Evolutionary conservation across 1,140 invertebrate genomes (phyloP).

Genomic region (Battus philenor): DNA sequence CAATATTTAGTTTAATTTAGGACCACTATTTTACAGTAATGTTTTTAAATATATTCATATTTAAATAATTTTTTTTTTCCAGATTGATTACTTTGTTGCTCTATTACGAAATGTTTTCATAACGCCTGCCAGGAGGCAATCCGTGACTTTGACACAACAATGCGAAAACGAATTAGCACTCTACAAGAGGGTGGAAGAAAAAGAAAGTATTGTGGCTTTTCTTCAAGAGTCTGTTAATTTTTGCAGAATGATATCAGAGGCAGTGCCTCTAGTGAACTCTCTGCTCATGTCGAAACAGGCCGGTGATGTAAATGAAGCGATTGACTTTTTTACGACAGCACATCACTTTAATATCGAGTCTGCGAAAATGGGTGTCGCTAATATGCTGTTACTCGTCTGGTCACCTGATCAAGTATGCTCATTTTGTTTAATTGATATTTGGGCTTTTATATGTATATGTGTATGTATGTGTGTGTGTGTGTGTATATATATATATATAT

Average conservation of each 20-base stretch:
- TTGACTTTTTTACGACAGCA: slow-evolving; percentile 89
- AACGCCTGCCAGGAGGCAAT: slow-evolving; percentile 48
- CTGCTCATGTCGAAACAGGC: slow-evolving; percentile 85
- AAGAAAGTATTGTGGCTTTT: slow-evolving; percentile 74
- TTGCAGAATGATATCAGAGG: slow-evolving; percentile 80
- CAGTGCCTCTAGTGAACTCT: slow-evolving; percentile 83
- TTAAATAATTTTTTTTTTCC: slow-evolving; percentile 20
- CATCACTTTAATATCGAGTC: slow-evolving; percentile 86
- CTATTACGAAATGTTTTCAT: slow-evolving; percentile 62
- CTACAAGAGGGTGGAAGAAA: slow-evolving; percentile 66
- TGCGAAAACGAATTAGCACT: slow-evolving; percentile 62
- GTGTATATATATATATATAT: slow-evolving; percentile 1
- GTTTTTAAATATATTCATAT: no score
- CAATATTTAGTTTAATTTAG: no score
- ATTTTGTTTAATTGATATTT: no score
- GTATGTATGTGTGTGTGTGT: no score
- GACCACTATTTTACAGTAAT: no score
- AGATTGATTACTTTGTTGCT: slow-evolving; percentile 67
- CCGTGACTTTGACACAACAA: slow-evolving; percentile 40
- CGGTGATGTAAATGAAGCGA: slow-evolving; percentile 88
- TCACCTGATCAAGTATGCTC: slow-evolving; percentile 79
- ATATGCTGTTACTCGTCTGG: slow-evolving; percentile 87
- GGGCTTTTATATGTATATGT: no score
- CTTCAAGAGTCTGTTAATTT: slow-evolving; percentile 82
- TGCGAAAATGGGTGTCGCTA: slow-evolving; percentile 82